Evolutionary conservation across 1,140 invertebrate genomes (phyloP), one percentile per base, ranked within the genome.

Genomic region (Drosophila quadrilineata): DNA sequence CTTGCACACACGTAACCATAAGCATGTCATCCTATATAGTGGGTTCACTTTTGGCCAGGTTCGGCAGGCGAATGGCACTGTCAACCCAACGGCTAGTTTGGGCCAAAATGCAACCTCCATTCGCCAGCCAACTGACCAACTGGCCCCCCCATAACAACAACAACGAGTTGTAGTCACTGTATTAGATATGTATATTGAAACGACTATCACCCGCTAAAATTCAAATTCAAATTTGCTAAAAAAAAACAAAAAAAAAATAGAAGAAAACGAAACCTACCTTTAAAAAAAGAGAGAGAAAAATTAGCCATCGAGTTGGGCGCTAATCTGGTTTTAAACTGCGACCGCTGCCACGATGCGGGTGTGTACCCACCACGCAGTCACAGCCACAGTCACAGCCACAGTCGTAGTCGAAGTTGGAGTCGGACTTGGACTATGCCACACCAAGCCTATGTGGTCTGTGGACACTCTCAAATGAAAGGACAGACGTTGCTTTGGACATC

Each of bases 141-240:
- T 85, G 79, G 71, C 57, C 58, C 40, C 33, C 36, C 41, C 64
- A 56, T 46, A 49, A 48, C 38, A n/a, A 14, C 6, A 38, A 60
- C 50, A 54, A 29, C 35, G 4, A 35, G 53, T 56, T 29, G 14
- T 50, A 50, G 29, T 21, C 21, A 29, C 22, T 10, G 59, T 45
- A 38, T 31, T 62, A 33, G 46, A 57, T 60, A 52, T 67, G 49
- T 62, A 50, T 68, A 52, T 64, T 63, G 41, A 64, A 67, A 75
- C 73, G 65, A 84, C 77, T 84, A 84, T 84, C 77, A 85, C 73
- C 77, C 77, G 77, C 77, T 75, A 85, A 85, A 84, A 85, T 85
- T 85, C 75, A 85, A 85, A 85, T 85, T 85, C 79, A 85, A 85
- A 85, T 85, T 85, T 85, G 79, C 80, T 86, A 33, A 75, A 76